phyloP scores from a whole-genome alignment of 2,797 vertebrate species.

The Vultur gryphus region DNA sequence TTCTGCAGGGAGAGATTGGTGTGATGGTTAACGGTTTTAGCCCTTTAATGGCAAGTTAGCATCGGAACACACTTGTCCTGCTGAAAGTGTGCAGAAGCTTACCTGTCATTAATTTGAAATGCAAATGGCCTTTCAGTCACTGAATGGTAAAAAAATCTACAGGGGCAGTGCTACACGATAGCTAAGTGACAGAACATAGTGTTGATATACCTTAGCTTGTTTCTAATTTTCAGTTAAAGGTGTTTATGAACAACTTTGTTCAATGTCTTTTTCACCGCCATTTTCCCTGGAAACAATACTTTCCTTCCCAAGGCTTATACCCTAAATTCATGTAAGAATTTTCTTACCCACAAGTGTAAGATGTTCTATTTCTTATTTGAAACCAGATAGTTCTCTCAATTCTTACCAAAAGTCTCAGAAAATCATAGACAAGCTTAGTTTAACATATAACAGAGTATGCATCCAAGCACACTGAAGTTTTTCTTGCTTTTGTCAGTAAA shows the following conservation, averaged over 20 bases:
- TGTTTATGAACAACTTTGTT: background rate
- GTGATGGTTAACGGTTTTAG: background rate
- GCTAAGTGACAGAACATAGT: background rate
- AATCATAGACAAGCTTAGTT: background rate
- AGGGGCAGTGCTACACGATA: background rate
- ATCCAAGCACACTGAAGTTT: background rate
- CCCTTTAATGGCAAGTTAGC: background rate
- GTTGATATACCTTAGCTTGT: background rate
- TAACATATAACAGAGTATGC: background rate
- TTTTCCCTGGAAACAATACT: background rate
- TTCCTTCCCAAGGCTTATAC: background rate
- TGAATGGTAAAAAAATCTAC: background rate
- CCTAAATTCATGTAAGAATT: background rate
- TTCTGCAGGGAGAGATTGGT: background rate
- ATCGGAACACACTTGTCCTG: background rate
- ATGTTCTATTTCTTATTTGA: background rate
- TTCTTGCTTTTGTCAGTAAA: background rate
- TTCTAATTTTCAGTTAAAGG: background rate
- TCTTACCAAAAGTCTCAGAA: background rate
- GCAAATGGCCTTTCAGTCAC: background rate
- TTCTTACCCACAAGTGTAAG: background rate
- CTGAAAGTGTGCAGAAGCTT: background rate
- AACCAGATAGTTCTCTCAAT: background rate
- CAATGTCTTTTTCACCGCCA: background rate
- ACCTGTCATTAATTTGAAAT: background rate